Percentiles rank a stretch among this genome's conserved stretches.
Evolutionary conservation across 2,113 vertebrate species (phyloP).

Genomic region (Toxotes jaculatrix): DNA sequence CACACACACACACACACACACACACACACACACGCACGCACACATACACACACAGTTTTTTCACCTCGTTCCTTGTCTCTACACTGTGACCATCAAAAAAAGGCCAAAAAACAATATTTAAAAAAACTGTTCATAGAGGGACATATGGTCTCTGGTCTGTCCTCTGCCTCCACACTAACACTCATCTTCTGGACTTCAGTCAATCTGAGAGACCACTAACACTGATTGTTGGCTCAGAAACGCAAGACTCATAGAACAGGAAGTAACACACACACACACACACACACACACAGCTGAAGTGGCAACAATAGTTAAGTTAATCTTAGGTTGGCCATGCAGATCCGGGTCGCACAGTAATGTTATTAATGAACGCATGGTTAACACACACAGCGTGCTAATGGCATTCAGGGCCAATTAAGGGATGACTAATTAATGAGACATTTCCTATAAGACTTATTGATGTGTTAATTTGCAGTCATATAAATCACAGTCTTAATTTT

Average conservation of each 20-base stretch:
- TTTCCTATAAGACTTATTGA: constrained; percentile 80
- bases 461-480: constrained; percentile 77
- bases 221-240: too few species aligned
- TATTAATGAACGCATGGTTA: constrained; percentile 70
- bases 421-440: constrained; percentile 81
- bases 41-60: constrained; percentile 6
- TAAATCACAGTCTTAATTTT: constrained; percentile 75
- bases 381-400: constrained; percentile 64
- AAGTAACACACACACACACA: too few species aligned
- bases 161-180: too few species aligned
- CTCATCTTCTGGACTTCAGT: too few species aligned
- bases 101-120: too few species aligned
- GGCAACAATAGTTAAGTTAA: constrained; percentile 51
- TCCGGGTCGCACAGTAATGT: constrained; percentile 39
- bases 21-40: constrained; percentile 34
- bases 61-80: too few species aligned
- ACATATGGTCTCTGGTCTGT: too few species aligned
- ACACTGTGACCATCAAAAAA: too few species aligned
- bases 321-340: constrained; percentile 41
- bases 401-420: constrained; percentile 79
- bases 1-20: constrained; percentile 43
- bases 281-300: constrained; percentile 36
- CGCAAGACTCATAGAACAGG: too few species aligned
- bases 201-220: too few species aligned
- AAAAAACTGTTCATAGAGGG: too few species aligned